phyloP scores from a whole-genome alignment of 2,797 vertebrate species.

The Poeciliopsis gracilis region DNA sequence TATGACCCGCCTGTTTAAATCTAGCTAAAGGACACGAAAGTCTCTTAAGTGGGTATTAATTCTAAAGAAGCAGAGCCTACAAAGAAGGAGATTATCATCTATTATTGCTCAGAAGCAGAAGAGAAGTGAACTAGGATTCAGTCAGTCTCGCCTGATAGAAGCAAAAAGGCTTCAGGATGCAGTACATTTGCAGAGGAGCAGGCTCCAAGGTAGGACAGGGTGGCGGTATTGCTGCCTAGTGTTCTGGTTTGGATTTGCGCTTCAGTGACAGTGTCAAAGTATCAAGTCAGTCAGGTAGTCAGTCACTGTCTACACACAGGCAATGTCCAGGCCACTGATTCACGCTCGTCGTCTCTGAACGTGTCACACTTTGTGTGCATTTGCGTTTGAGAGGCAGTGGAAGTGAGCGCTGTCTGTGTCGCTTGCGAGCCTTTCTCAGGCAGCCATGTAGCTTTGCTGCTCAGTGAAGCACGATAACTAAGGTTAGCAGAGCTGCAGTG shows the following conservation, averaged over 20 bases:
- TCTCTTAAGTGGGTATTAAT: conserved; percentile 49
- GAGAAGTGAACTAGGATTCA: conserved; percentile 54
- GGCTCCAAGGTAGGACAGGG: not conserved
- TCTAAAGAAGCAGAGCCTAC: conserved; percentile 41
- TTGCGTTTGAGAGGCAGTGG: conserved; percentile 11
- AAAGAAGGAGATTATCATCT: conserved; percentile 40
- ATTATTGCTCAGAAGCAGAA: conserved; percentile 33
- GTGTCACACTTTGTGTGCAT: conserved; percentile 49
- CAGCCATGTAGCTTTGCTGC: conserved; percentile 66
- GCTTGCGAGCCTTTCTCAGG: conserved; percentile 40
- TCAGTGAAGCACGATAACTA: conserved; percentile 65
- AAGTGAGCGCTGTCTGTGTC: conserved; percentile 48
- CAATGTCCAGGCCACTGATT: conserved; percentile 48
- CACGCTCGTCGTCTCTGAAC: conserved; percentile 41
- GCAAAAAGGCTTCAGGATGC: conserved; percentile 19
- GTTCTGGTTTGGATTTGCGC: conserved; percentile 44
- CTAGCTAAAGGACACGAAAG: conserved; percentile 48
- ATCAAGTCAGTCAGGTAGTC: conserved; percentile 53
- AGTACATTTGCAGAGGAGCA: conserved; percentile 11
- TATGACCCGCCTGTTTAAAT: conserved; percentile 49
- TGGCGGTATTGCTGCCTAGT: not conserved
- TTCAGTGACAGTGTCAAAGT: conserved; percentile 53
- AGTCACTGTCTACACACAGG: conserved; percentile 38
- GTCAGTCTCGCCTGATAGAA: conserved; percentile 42
- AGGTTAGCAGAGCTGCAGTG: conserved; percentile 60